Conservation (phyloP, 2,888 invertebrate genomes). For the Drosophila maculinotata region DNA sequence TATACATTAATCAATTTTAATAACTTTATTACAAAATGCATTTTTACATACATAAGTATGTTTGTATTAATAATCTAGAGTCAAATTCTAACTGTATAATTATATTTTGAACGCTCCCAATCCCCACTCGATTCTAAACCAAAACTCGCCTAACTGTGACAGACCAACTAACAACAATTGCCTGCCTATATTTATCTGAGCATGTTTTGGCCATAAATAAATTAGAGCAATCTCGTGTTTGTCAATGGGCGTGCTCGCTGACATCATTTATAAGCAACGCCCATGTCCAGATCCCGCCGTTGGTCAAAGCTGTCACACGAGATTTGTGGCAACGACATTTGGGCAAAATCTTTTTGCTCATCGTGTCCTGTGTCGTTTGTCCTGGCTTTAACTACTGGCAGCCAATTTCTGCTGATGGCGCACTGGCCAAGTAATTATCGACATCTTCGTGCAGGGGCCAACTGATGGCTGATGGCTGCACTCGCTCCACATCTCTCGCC, state of each 20-base stretch:
- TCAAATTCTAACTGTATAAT: background rate
- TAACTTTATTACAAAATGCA: too few relatives aligned
- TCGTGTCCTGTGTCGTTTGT: conserved; percentile 28
- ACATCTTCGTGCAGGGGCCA: conserved; percentile 46
- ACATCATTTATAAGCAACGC: conserved; percentile 67
- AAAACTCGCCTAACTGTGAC: background rate
- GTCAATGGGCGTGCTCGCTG: conserved; percentile 63
- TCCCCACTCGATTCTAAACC: background rate
- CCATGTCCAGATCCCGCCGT: conserved; percentile 34
- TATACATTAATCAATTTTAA: too few relatives aligned
- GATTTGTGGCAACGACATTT: conserved; percentile 72
- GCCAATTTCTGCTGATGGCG: conserved; percentile 79
- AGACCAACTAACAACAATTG: conserved; percentile 18
- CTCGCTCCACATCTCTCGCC: conserved; percentile 8
- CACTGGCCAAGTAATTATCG: conserved; percentile 77
- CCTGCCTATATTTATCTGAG: conserved; percentile 32
- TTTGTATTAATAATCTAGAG: too few relatives aligned
- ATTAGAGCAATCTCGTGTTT: conserved; percentile 69
- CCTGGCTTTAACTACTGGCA: conserved; percentile 43
- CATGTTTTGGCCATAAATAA: conserved; percentile 67
- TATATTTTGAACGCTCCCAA: too few relatives aligned
- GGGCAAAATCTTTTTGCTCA: conserved; percentile 57
- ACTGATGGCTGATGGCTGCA: conserved; percentile 42
- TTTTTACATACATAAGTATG: too few relatives aligned
- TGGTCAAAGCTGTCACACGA: conserved; percentile 61